Evolutionary conservation across 2,888 invertebrate species (phyloP), one percentile per base, ranked within the genome.

Genomic region (Apamea sordens): DNA sequence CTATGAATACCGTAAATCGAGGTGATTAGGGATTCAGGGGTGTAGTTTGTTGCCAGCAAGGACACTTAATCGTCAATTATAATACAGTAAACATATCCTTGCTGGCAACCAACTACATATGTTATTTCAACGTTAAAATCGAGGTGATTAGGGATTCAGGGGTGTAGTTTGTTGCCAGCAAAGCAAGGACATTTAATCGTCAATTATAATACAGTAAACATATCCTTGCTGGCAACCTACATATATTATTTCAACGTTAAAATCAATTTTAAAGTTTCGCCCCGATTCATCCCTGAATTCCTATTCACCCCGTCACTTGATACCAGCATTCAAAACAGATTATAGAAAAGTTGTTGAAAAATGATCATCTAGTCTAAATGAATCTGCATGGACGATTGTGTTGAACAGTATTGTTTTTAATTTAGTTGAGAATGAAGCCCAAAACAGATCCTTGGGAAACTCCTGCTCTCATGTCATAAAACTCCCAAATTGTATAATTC

Each of bases 351-450:
- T 24, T 24, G 15, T 50, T 24, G 15, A 24, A 50, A 6, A 11
- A 8, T 47, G 0, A 32, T 53, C 10, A 53, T 24, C 32, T 15
- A n/a, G 15, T 24, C 10, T 53, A 36, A 24, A 70, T 53, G 0
- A 71, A n/a, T n/a, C 24, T 70, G 36, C 36, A n/a, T 18, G 24
- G 36, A n/a, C 18, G 36, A 61, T n/a, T n/a, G 32, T 36, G 18
- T 71, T 61, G 70, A 59, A n/a, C 36, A 59, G n/a, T n/a, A 11
- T n/a, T 71, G 18, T 59, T n/a, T 36, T 59, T 71, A 24, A 71
- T 61, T 61, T n/a, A 61, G n/a, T 36, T 61, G 11, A 7, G 18
- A 61, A n/a, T 36, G 18, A 63, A 7, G n/a, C 61, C n/a, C n/a
- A 71, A 36, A 36, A 18, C 7, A 36, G 36, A 24, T n/a, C 2